These are phyloP conservation scores for Pteronotus mesoamericanus DNA, from an alignment of 2,797 vertebrate genomes.

Conservation along the genomic window DNA sequence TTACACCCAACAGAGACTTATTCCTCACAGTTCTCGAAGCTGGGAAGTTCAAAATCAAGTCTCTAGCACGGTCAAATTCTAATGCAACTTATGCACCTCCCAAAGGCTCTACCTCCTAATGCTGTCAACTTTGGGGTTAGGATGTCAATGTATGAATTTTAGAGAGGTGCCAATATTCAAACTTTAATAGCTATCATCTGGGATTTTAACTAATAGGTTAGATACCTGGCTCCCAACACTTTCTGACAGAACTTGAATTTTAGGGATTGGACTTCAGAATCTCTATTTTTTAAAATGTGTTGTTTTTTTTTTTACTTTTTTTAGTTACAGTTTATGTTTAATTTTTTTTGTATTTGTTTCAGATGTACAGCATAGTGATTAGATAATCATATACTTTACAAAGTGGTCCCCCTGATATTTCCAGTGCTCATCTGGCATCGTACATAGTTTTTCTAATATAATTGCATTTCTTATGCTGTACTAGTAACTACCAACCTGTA, in stretches of 20 bases:
- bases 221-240: not conserved
- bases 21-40: not conserved
- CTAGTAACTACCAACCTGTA: not conserved
- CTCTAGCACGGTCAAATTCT: not conserved
- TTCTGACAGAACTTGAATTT: not conserved
- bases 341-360: not conserved
- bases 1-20: not conserved
- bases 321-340: not conserved
- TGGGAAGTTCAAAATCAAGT: not conserved
- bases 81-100: not conserved
- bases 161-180: not conserved
- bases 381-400: not conserved
- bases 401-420: not conserved
- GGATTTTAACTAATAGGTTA: not conserved
- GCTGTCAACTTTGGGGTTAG: not conserved
- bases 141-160: not conserved
- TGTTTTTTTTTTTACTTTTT: not conserved
- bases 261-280: not conserved
- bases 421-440: not conserved
- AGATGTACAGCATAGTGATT: not conserved
- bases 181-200: not conserved
- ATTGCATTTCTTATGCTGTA: not conserved
- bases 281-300: not conserved
- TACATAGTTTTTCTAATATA: not conserved
- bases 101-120: not conserved